phyloP scores from a whole-genome alignment of 2,888 invertebrate species.

The Disparrhopalites patrizii region DNA sequence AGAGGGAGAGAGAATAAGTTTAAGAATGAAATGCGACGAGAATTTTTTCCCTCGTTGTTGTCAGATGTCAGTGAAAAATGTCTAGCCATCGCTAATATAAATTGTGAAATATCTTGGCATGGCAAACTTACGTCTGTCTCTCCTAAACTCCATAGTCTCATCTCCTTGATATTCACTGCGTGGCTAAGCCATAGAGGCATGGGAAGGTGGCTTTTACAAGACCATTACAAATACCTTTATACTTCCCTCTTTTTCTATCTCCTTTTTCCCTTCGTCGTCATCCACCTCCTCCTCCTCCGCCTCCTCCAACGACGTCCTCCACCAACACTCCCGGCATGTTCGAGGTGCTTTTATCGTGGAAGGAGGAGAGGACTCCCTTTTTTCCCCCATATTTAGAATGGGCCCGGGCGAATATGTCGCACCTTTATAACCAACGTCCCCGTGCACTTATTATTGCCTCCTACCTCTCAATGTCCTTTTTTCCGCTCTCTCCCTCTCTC shows the following conservation, averaged over 20 bases:
- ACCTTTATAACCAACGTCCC: no score
- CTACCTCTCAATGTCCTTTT: no score
- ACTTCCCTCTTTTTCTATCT: background rate
- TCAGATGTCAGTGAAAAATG: conserved; percentile 34
- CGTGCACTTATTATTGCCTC: no score
- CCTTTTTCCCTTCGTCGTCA: background rate
- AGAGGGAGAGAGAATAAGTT: conserved; percentile 17
- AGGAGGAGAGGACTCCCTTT: no score
- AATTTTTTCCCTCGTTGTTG: conserved; percentile 21
- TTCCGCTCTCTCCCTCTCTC: no score
- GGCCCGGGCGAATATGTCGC: no score
- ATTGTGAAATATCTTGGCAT: conserved; percentile 38
- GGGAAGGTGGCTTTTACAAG: conserved; percentile 5
- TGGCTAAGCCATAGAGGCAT: background rate
- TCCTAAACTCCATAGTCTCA: background rate
- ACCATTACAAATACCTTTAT: conserved; percentile 3
- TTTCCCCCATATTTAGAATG: no score
- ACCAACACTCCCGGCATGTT: no score
- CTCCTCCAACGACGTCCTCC: no score
- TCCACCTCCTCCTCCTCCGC: no score
- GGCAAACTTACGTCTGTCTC: conserved; percentile 15
- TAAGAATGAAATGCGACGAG: conserved; percentile 15
- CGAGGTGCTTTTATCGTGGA: no score
- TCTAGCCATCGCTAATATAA: conserved; percentile 35
- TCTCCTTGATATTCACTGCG: conserved; percentile 15